Evolutionary conservation across 2,888 invertebrate species (phyloP), one percentile per base, ranked within the genome.

Genomic region (Tipula unca): DNA sequence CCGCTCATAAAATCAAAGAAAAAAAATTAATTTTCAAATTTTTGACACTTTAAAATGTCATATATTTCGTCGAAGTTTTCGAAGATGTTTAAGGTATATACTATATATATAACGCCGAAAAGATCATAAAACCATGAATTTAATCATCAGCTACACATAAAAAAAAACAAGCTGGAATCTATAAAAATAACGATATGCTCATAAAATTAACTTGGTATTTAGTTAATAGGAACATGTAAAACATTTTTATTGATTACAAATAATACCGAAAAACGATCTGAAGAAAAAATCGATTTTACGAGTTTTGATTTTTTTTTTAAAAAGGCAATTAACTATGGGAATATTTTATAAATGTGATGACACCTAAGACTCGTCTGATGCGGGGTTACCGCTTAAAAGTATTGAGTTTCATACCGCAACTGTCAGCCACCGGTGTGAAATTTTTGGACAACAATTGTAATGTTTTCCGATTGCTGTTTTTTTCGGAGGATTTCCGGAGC

Each of bases 41-140:
- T 69, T 69, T 69, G 69, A 69, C 69, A 69, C 69, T 69, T 69
- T 69, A 69, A 69, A 69, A 69, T 69, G 69, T 69, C 69, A 69
- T 69, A 69, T 69, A 69, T 69, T 69, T 69, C 25, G 69, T 69
- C 25, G 69, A 69, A 69, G 25, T 69, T 25, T 8, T 69, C 25
- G 25, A 69, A 69, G 48, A 17, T 17, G 17, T 3, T 20, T 69
- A 25, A 69, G 20, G 69, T 69, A 6, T 25, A 69, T 25, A 69
- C 8, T 39, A 39, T 13, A 39, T 69, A 69, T 25, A 69, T 25
- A 69, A 69, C 25, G 8, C 69, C 69, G 69, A 69, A 69, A 69
- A 10, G 8, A 69, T 69, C 69, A 25, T 69, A 69, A 69, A 69
- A 69, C 25, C 69, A 25, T 25, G 69, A 25, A 8, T 69, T 69